Conservation (phyloP, 2,888 invertebrate species). For the Nycteola revayana region DNA sequence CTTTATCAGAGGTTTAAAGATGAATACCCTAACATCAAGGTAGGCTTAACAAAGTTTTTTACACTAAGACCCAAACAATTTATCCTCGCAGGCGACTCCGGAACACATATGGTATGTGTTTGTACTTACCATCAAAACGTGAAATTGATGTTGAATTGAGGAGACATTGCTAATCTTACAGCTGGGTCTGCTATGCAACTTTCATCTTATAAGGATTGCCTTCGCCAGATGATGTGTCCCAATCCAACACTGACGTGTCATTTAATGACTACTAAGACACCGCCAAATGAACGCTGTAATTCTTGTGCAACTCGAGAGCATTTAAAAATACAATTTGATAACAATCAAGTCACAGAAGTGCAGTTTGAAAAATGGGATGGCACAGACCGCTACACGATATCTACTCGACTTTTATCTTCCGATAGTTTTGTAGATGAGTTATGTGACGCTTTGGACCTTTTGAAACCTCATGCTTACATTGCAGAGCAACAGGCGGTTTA, state of each 20-base stretch:
- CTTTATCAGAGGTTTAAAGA: not conserved
- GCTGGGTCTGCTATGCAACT: slow-evolving; percentile 19
- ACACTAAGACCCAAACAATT: slow-evolving; percentile 22
- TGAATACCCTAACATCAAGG: not conserved
- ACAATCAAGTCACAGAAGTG: slow-evolving; percentile 15
- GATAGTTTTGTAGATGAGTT: slow-evolving; percentile 11
- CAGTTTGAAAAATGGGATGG: slow-evolving; percentile 15
- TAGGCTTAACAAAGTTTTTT: slow-evolving; percentile 1
- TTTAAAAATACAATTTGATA: slow-evolving; percentile 13
- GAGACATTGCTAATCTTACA: slow-evolving; percentile 20
- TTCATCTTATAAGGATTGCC: too few relatives aligned
- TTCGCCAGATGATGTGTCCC: too few relatives aligned
- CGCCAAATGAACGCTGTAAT: slow-evolving; percentile 1
- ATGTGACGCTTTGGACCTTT: slow-evolving; percentile 8
- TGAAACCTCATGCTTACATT: slow-evolving; percentile 15
- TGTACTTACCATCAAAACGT: slow-evolving; percentile 19
- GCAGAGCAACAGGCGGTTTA: slow-evolving; percentile 9
- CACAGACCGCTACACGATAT: slow-evolving; percentile 10
- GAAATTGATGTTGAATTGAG: slow-evolving; percentile 19
- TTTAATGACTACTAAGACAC: too few relatives aligned
- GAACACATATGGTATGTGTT: slow-evolving; percentile 18
- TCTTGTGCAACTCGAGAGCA: slow-evolving; percentile 9
- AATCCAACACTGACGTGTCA: too few relatives aligned
- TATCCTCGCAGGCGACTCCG: slow-evolving; percentile 22
- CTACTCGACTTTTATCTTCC: slow-evolving; percentile 2